A percentile compares a stretch with the other conserved stretches of the same genome.
These are phyloP conservation scores for Porites australiensis DNA, from an alignment of 64 coral and sea anemone genomes.

Conservation along the genomic window DNA sequence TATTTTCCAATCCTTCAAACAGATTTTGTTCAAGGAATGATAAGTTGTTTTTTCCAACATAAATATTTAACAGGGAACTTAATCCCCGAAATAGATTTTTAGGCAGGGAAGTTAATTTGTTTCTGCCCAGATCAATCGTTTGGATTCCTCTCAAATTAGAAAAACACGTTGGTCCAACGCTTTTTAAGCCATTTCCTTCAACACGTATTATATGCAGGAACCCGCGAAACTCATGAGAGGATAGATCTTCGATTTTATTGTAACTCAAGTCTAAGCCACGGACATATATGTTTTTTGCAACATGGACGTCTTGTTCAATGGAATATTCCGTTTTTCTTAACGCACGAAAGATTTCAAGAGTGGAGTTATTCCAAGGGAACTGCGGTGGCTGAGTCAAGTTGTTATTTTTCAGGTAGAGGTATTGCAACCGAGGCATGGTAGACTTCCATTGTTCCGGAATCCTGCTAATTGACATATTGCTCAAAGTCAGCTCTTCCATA, in stretches of 20 bases:
- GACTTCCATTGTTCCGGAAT: constrained; percentile 30
- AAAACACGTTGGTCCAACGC: constrained; percentile 33
- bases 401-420: constrained; percentile 19
- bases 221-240: constrained; percentile 43
- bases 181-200: constrained; percentile 62
- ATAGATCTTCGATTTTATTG: constrained; percentile 60
- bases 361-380: constrained; percentile 70
- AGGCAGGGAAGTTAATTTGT: constrained; percentile 42
- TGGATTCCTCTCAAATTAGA: constrained; percentile 40
- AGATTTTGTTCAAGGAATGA: constrained; percentile 8
- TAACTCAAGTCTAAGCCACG: constrained; percentile 59
- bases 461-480: neutral
- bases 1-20: constrained; percentile 26
- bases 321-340: constrained; percentile 14
- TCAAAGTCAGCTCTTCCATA: constrained; percentile 63
- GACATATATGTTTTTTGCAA: constrained; percentile 46
- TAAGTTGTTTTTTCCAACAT: constrained; percentile 62
- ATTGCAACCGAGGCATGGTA: constrained; percentile 69
- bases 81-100: constrained; percentile 40
- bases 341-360: constrained; percentile 27
- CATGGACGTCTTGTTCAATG: constrained; percentile 10
- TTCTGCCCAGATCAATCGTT: constrained; percentile 61
- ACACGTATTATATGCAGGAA: constrained; percentile 59
- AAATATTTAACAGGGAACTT: constrained; percentile 28
- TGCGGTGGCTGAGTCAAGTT: constrained; percentile 55